These are phyloP conservation scores for Hipparchia sbordonii DNA, from an alignment of 2,888 invertebrate genomes.

Conservation along the genomic window DNA sequence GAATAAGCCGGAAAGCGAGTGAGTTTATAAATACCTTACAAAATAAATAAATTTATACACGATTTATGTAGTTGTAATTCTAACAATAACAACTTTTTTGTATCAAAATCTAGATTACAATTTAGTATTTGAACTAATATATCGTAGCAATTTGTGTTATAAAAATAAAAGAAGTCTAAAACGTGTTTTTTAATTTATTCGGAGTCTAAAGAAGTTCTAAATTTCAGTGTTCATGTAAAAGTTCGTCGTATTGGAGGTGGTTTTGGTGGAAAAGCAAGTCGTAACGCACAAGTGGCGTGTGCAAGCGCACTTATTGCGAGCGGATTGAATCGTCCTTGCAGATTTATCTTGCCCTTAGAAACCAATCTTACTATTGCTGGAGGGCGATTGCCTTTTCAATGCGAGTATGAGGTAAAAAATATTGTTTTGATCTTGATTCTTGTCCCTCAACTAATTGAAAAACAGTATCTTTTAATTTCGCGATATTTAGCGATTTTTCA, in stretches of 20 bases:
- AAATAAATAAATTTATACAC: neutral
- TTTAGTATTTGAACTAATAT: too few relatives aligned
- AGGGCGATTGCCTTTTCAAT: conserved; percentile 76
- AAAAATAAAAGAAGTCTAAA: too few relatives aligned
- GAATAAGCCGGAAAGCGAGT: conserved; percentile 82
- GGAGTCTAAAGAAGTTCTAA: conserved; percentile 13
- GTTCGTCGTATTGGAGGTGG: conserved; percentile 86
- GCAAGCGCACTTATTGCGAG: conserved; percentile 85
- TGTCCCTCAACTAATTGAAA: too few relatives aligned
- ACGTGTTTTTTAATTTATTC: too few relatives aligned
- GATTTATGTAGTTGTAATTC: too few relatives aligned
- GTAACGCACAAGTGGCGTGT: conserved; percentile 78
- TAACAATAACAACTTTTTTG: too few relatives aligned
- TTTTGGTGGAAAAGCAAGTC: conserved; percentile 85
- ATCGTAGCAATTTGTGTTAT: too few relatives aligned
- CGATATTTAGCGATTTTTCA: neutral
- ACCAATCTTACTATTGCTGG: conserved; percentile 85
- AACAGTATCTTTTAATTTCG: too few relatives aligned
- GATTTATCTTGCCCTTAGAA: conserved; percentile 84
- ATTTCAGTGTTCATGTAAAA: conserved; percentile 80
- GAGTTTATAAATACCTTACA: conserved; percentile 44
- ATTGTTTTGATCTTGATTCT: neutral
- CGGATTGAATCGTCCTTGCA: conserved; percentile 80
- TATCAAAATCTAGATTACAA: too few relatives aligned
- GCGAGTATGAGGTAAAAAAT: conserved; percentile 80